These are phyloP conservation scores for Drosophila kanapiae DNA, from an alignment of 1,140 invertebrate species.

Conservation along the genomic window DNA sequence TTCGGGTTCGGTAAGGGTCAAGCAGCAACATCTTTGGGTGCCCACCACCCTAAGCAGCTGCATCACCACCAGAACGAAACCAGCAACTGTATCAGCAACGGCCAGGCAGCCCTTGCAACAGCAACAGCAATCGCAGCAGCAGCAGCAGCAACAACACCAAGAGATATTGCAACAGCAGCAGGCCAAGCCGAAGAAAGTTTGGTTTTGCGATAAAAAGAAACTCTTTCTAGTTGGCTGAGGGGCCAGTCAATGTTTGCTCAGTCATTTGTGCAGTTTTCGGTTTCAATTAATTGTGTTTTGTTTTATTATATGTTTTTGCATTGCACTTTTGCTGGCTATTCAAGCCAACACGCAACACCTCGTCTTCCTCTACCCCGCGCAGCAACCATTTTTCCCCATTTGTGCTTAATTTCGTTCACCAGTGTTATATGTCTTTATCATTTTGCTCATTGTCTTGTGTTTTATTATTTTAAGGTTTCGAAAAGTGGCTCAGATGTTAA, in stretches of 20 bases:
- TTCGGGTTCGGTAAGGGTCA: conserved; percentile 14
- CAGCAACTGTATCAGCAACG: conserved; percentile 29
- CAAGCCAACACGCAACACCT: conserved; percentile 43
- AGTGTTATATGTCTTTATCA: conserved; percentile 39
- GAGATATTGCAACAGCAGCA: conserved; percentile 21
- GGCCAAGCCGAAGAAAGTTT: conserved; percentile 80
- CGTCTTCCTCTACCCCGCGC: not conserved
- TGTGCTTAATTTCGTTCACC: conserved; percentile 47
- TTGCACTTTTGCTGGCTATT: conserved; percentile 43
- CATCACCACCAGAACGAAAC: conserved; percentile 33
- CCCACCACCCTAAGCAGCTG: conserved; percentile 52
- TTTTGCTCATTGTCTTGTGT: conserved; percentile 49
- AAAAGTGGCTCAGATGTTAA: not conserved
- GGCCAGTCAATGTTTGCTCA: conserved; percentile 59
- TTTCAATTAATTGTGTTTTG: conserved; percentile 50
- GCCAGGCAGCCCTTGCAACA: conserved; percentile 41
- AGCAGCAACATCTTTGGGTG: conserved; percentile 35
- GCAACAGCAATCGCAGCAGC: conserved; percentile 35
- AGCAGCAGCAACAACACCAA: conserved; percentile 37
- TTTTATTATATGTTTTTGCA: conserved; percentile 34
- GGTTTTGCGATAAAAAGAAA: conserved; percentile 85
- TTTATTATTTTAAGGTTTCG: conserved; percentile 12
- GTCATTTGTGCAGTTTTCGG: conserved; percentile 56
- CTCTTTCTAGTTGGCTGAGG: conserved; percentile 78
- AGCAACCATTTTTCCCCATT: conserved; percentile 22